These are phyloP conservation scores for Halyomorpha halys DNA, from an alignment of 1,140 invertebrate genomes.

Conservation along the genomic window DNA sequence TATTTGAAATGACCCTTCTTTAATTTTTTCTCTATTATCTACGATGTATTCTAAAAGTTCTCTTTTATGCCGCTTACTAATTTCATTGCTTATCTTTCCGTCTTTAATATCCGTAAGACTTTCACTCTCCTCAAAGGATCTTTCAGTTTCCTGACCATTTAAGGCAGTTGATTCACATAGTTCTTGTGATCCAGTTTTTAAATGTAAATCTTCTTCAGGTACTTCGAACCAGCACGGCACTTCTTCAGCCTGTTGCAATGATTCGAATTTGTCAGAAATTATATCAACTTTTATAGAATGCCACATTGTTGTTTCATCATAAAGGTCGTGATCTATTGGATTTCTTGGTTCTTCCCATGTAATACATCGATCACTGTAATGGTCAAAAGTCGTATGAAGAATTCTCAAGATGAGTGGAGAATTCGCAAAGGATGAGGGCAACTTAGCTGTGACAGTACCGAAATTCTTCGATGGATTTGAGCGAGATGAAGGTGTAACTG, in stretches of 20 bases:
- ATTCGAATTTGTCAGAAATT: background rate
- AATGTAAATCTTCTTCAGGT: background rate
- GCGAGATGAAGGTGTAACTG: constrained; percentile 30
- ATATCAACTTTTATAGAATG: constrained; percentile 1
- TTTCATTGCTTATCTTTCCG: too few relatives aligned
- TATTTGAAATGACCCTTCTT: too few relatives aligned
- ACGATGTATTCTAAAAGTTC: too few relatives aligned
- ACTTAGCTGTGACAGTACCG: constrained; percentile 43
- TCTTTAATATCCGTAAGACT: too few relatives aligned
- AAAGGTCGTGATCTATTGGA: constrained; percentile 10
- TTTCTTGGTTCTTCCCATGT: constrained; percentile 11
- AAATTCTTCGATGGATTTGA: constrained; percentile 43
- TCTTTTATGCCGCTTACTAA: too few relatives aligned
- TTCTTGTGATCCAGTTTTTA: background rate
- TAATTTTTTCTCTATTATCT: too few relatives aligned
- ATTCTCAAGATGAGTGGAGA: constrained; percentile 45
- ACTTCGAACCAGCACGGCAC: background rate
- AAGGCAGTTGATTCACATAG: too few relatives aligned
- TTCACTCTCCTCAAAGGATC: too few relatives aligned
- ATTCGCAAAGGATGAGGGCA: constrained; percentile 44
- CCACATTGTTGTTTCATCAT: constrained; percentile 8
- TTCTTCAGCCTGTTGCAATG: background rate
- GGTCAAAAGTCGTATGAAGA: constrained; percentile 21
- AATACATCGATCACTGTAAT: constrained; percentile 30
- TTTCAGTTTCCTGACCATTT: too few relatives aligned